Percentiles rank a stretch among this genome's conserved stretches.
These are phyloP conservation scores for Caenorhabditis tropicalis DNA, from an alignment of 1,140 invertebrate species.

Conservation along the genomic window DNA sequence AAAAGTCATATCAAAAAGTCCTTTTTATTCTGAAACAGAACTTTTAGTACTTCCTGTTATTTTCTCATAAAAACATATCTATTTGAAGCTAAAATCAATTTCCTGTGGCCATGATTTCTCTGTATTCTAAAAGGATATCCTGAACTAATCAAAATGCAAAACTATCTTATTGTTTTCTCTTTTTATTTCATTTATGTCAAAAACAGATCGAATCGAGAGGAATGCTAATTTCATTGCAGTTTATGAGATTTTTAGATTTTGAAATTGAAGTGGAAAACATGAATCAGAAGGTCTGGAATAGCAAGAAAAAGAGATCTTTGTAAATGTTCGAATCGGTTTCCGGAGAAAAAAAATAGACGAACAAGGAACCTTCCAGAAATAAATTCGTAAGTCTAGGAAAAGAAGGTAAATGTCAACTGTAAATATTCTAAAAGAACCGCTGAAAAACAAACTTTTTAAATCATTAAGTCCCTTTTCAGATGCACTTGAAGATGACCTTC, in stretches of 20 bases:
- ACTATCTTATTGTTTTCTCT: background rate
- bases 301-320: background rate
- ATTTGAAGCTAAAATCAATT: no score
- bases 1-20: no score
- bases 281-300: background rate
- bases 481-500: background rate
- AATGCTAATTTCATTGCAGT: background rate
- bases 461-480: background rate
- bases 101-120: no score
- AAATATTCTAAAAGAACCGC: no score
- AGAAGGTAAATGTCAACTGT: no score
- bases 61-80: no score
- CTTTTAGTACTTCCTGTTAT: no score
- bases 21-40: no score
- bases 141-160: background rate
- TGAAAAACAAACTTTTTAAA: no score
- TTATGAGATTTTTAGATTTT: background rate
- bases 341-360: background rate
- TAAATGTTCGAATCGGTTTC: background rate
- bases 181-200: background rate
- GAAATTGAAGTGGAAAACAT: background rate
- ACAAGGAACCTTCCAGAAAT: no score
- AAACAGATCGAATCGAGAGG: background rate
- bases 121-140: no score
- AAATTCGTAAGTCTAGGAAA: no score